phyloP scores from a whole-genome alignment of 2,888 invertebrate genomes.

The Nineta flava region DNA sequence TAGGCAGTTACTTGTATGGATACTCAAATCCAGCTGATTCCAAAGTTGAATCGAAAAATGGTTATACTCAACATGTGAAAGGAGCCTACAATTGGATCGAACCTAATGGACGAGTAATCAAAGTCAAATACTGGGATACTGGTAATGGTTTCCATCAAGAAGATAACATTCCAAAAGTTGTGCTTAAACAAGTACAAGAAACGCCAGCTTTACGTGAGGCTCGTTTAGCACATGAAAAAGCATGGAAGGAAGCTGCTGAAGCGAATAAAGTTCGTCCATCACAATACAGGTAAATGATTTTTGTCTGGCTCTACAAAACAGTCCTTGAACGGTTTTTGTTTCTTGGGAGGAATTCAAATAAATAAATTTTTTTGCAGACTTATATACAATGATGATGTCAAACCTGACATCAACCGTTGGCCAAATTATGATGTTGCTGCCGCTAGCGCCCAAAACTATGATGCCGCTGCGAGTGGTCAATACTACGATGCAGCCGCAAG shows the following conservation, averaged over 20 bases:
- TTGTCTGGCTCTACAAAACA: not conserved
- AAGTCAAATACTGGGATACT: conserved; percentile 59
- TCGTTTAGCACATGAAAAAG: conserved; percentile 47
- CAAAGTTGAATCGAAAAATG: conserved; percentile 51
- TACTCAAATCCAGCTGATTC: conserved; percentile 58
- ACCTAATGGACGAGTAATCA: conserved; percentile 39
- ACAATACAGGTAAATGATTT: not conserved
- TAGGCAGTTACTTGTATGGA: conserved; percentile 43
- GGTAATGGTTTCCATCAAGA: conserved; percentile 63
- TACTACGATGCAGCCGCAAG: not conserved
- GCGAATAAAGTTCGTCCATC: conserved; percentile 23
- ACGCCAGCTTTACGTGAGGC: conserved; percentile 54
- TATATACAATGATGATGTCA: too few relatives aligned
- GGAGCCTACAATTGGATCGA: conserved; percentile 58
- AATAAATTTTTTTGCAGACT: too few relatives aligned
- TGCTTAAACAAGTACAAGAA: conserved; percentile 45
- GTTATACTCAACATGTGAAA: conserved; percentile 48
- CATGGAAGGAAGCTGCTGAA: conserved; percentile 51
- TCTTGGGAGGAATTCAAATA: too few relatives aligned
- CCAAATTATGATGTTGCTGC: conserved; percentile 1
- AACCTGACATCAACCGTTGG: too few relatives aligned
- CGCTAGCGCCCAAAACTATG: not conserved
- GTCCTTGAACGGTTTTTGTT: too few relatives aligned
- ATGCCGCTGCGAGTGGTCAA: not conserved
- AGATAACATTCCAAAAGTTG: conserved; percentile 50